Evolutionary conservation across 2,113 vertebrate species (phyloP).

Genomic region (Blennius ocellaris): DNA sequence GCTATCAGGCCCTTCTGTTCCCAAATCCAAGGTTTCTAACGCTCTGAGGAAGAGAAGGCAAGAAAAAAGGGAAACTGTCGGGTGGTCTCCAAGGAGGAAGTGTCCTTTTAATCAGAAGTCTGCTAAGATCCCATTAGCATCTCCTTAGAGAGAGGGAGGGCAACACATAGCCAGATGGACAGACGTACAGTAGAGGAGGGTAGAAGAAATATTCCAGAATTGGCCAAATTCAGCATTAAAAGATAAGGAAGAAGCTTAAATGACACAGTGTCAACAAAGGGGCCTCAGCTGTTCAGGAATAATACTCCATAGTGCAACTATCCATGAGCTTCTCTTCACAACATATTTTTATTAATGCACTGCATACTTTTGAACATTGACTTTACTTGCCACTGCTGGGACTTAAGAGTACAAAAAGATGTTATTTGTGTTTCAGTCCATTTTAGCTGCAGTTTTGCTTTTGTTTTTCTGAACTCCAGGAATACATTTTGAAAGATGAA

Average conservation of each 20-base stretch:
- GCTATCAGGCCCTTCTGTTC: constrained; percentile 78
- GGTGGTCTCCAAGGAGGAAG: constrained; percentile 82
- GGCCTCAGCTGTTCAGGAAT: not conserved
- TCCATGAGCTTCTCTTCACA: not conserved
- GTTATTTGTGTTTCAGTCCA: not conserved
- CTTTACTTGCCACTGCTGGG: not conserved
- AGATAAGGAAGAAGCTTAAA: constrained; percentile 30
- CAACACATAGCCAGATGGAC: constrained; percentile 68
- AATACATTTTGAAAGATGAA: no score
- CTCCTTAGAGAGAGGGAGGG: constrained; percentile 64
- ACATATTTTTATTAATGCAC: not conserved
- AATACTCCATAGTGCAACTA: not conserved
- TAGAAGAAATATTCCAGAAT: constrained; percentile 42
- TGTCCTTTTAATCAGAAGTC: constrained; percentile 85
- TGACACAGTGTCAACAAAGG: not conserved
- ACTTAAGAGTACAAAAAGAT: not conserved
- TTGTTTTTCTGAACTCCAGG: no score
- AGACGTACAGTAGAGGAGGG: constrained; percentile 49
- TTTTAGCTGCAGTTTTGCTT: no score
- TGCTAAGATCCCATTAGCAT: constrained; percentile 81
- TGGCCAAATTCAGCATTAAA: constrained; percentile 26
- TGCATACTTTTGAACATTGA: not conserved
- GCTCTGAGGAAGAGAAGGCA: constrained; percentile 74
- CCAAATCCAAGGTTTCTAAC: constrained; percentile 76
- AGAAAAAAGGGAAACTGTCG: constrained; percentile 70